Evolutionary conservation across 2,113 vertebrate genomes (phyloP), one percentile per base, ranked within the genome.

Genomic region (Candoia aspera): DNA sequence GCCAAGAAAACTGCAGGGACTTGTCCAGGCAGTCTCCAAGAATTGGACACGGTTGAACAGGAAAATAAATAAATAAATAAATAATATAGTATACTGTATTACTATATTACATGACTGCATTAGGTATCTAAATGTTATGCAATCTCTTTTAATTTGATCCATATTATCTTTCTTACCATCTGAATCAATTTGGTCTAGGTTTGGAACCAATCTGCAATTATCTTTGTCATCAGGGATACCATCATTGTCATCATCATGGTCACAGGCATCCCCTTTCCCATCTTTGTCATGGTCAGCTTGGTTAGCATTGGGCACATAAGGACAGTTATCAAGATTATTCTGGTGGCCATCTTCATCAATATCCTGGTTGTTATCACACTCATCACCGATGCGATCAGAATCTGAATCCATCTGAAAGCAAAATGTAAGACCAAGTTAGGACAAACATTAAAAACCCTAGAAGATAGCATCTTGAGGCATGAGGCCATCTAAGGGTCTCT

Each of bases 191-290:
- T 99, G 99, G 96, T 99, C 98, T 1, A 98, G 98, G 93, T 99
- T 99, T 92, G 97, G 97, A 93, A 98, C 98, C 90, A 99, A 96
- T 92, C 99, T 97, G 93, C 99, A 99, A 96, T 99, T 99, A 95
- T 99, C 99, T 96, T 98, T 99, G 33, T 99, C 99, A 92, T 99
- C 99, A n/a, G 99, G 99, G 92, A 99, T 97, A 55, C 99, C 99
- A 4, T 99, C 99, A 8, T 99, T 99, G 96, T 99, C 99, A n/a
- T 99, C 99, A n/a, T 99, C 99, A 0, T 99, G 98, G 97, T 99
- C 99, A 64, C 99, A 99, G 93, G 98, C 99, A 12, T 99, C 99
- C 55, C 99, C 99, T 97, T 99, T 99, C 94, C 99, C 99, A 42
- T 99, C 99, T 92, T 99, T 99, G 94, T 99, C 99, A 0, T 99